Evolutionary conservation across 2,888 invertebrate genomes (phyloP).

Genomic region (Scrobipalpa costella): DNA sequence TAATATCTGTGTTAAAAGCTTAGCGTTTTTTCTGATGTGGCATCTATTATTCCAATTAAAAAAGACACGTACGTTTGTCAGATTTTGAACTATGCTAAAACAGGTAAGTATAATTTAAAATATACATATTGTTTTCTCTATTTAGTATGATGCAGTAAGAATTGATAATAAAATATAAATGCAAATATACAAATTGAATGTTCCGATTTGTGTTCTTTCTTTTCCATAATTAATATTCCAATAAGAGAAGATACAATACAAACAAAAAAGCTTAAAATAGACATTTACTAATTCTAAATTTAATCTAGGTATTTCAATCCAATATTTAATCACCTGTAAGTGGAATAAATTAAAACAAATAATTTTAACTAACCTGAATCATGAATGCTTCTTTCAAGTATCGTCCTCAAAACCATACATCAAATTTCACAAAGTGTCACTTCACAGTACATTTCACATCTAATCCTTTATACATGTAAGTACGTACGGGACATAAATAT

Average conservation of each 20-base stretch:
- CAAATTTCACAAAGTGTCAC: constrained; percentile 67
- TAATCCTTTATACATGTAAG: constrained; percentile 60
- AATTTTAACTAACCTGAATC: constrained; percentile 72
- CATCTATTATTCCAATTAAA: too few relatives aligned
- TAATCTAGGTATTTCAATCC: neutral
- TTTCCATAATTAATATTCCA: neutral
- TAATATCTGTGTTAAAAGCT: constrained; percentile 4
- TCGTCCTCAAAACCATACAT: constrained; percentile 67
- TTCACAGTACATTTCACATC: constrained; percentile 77
- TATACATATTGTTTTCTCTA: too few relatives aligned
- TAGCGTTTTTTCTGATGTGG: neutral
- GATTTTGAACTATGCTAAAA: too few relatives aligned
- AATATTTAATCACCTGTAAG: neutral
- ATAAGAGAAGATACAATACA: neutral
- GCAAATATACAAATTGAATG: too few relatives aligned
- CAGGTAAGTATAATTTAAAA: too few relatives aligned
- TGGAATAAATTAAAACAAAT: neutral
- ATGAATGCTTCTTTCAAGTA: constrained; percentile 63
- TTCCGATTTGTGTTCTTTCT: neutral
- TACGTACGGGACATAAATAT: constrained; percentile 58
- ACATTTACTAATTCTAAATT: too few relatives aligned
- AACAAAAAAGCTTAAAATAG: neutral
- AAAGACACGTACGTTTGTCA: too few relatives aligned
- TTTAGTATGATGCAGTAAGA: too few relatives aligned
- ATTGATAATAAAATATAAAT: too few relatives aligned